Base-by-base conservation (phyloP, 2,888 invertebrate genomes). In the Rhopalosiphum nymphaeae region DNA sequence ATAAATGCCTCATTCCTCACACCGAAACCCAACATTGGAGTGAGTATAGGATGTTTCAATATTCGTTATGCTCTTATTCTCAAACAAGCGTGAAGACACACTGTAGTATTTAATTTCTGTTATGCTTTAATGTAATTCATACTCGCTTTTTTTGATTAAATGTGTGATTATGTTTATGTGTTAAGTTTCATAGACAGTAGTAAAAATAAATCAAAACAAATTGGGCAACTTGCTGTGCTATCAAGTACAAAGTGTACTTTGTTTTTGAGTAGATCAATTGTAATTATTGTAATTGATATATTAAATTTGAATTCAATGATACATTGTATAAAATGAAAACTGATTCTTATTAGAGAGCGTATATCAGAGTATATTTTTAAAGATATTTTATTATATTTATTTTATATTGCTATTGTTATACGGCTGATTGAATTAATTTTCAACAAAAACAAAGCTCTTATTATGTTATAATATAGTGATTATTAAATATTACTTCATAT, bases 141-240 rank as follows among this genome's bases (percentile, higher is more conserved):
- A n/a, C 67, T 67, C 13, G 13, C 13, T 1, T 67, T n/a, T 67
- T n/a, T 67, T 67, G 5, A 67, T 13, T 13, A 0, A n/a, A n/a
- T 67, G n/a, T 4, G 1, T 13, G 13, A n/a, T n/a, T n/a, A n/a
- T n/a, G 29, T 67, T 0, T 13, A 16, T 67, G 13, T n/a, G n/a
- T 26, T 29, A 13, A 46, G 61, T n/a, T 67, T 13, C n/a, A 67
- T 67, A 67, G n/a, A 67, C 0, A 5, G 4, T 13, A 5, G 2
- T 67, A n/a, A 67, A n/a, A 61, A n/a, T 67, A n/a, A 67, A 67
- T 67, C n/a, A n/a, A 67, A 67, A 67, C n/a, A n/a, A 67, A 67
- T 67, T 13, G 4, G 29, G n/a, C 3, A n/a, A n/a, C 29, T 61
- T 3, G 11, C 11, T n/a, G 11, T 61, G 1, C 57, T 61, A 61